These are phyloP conservation scores for Drosophila paramelanica DNA, from an alignment of 2,888 invertebrate species.

Conservation along the genomic window DNA sequence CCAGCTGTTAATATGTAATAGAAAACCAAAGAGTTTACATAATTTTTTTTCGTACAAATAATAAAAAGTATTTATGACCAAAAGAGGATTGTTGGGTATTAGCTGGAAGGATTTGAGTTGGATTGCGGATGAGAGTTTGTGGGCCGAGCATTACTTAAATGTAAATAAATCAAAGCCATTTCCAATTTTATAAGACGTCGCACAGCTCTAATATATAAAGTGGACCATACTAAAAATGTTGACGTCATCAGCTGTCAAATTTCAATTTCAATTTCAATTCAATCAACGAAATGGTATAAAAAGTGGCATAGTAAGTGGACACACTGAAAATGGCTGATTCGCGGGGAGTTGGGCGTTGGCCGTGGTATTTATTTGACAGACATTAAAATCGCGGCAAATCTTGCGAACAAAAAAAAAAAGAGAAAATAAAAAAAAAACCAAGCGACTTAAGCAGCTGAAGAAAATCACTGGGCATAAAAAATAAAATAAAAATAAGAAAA, in stretches of 20 bases:
- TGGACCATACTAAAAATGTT: conserved; percentile 34
- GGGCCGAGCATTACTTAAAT: neutral
- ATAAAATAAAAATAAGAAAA: conserved; percentile 18
- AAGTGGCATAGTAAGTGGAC: conserved; percentile 62
- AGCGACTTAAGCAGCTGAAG: conserved; percentile 63
- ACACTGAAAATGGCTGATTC: conserved; percentile 36
- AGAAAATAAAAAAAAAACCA: conserved; percentile 11
- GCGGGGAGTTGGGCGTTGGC: conserved; percentile 6
- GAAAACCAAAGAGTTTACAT: conserved; percentile 45
- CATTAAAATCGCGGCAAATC: conserved; percentile 40
- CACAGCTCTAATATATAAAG: conserved; percentile 35
- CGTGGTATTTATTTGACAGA: conserved; percentile 28
- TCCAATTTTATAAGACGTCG: conserved; percentile 17
- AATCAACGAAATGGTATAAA: conserved; percentile 63
- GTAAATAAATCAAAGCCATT: conserved; percentile 13
- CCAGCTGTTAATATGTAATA: conserved; percentile 70
- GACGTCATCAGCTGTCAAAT: conserved; percentile 60
- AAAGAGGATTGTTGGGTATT: conserved; percentile 1
- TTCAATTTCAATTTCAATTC: conserved; percentile 65
- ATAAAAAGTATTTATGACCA: conserved; percentile 4
- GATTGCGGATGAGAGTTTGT: neutral
- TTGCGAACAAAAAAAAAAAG: conserved; percentile 11
- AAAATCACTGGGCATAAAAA: conserved; percentile 53
- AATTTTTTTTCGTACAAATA: conserved; percentile 22
- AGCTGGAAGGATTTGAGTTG: neutral